Evolutionary conservation across 2,113 vertebrate genomes (phyloP).

Genomic region (Pteruthius melanotis): DNA sequence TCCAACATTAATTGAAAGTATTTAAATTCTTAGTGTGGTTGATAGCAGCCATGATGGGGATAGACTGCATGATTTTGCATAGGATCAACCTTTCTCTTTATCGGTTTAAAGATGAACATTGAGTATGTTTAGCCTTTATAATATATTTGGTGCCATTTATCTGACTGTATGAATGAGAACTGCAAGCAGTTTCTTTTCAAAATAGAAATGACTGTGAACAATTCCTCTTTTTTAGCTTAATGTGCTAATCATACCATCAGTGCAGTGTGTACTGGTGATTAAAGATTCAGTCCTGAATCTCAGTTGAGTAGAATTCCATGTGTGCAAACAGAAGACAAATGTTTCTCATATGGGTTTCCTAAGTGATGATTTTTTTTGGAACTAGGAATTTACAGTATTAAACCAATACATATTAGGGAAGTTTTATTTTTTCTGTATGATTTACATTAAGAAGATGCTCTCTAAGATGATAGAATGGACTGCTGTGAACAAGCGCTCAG

Average conservation of each 20-base stretch:
- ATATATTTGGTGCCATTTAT: slow-evolving; percentile 51
- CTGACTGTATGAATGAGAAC: background rate
- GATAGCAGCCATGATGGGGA: background rate
- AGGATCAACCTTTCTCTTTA: slow-evolving; percentile 38
- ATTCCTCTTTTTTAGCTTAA: background rate
- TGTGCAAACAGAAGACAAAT: background rate
- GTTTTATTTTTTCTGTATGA: background rate
- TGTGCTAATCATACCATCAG: background rate
- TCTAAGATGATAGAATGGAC: too few relatives aligned
- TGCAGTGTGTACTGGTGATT: background rate
- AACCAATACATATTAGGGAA: background rate
- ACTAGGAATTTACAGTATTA: background rate
- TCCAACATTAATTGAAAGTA: background rate
- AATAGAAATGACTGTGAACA: background rate
- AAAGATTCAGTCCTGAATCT: background rate
- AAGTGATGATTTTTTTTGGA: background rate
- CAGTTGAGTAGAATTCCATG: background rate
- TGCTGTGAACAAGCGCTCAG: background rate
- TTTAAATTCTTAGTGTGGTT: background rate
- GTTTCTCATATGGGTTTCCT: background rate
- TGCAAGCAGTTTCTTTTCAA: background rate
- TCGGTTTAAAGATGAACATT: slow-evolving; percentile 10
- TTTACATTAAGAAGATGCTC: background rate
- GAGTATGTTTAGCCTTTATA: slow-evolving; percentile 40
- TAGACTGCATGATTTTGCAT: slow-evolving; percentile 51